Evolutionary conservation across 2,113 vertebrate genomes (phyloP), one percentile per base, ranked within the genome.

Genomic region (Gobiocypris rarus): DNA sequence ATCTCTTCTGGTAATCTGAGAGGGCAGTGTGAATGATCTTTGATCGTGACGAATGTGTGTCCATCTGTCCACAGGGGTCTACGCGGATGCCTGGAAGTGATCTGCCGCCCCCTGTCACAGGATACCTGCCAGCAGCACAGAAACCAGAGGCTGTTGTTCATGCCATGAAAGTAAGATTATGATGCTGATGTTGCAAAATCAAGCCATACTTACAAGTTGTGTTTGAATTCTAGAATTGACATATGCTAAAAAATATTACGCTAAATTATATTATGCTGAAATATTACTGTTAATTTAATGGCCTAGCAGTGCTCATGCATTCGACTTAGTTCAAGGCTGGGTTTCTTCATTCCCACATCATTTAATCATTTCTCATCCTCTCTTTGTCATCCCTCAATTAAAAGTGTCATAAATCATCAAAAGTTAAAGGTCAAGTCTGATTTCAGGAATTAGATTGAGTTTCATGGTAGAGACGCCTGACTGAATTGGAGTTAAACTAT

Each of bases 101-200:
- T 81, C 89, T 92, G 13, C 90, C 92, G 0, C 93, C 95, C 22
- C 86, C 95, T 52, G 85, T 94, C 11, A 80, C 91, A 0, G 91
- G 92, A 52, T 95, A 93, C 65, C 89, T 93, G 81, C 89, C 95
- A 0, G 86, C 89, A 0, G 93, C 93, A n/a, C 96, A 97, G 93
- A 97, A 97, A 88, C 96, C 96, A 0, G 96, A 97, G 87, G 96
- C 96, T 0, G 96, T 97, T 4, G 96, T 97, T 22, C 96, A 97
- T 0, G 96, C 96, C 19, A 97, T 97, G 95, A 98, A 97, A 96
- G 96, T 97, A 88, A 75, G 28, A 15, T 28, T 24, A n/a, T 81
- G 61, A 31, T 86, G n/a, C 71, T 77, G 65, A 34, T 63, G 8
- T 41, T 71, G 10, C 38, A 13, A 24, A 73, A 73, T 45, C 11